These are phyloP conservation scores for Tetrax tetrax DNA, from an alignment of 2,113 vertebrate species.

Conservation along the genomic window DNA sequence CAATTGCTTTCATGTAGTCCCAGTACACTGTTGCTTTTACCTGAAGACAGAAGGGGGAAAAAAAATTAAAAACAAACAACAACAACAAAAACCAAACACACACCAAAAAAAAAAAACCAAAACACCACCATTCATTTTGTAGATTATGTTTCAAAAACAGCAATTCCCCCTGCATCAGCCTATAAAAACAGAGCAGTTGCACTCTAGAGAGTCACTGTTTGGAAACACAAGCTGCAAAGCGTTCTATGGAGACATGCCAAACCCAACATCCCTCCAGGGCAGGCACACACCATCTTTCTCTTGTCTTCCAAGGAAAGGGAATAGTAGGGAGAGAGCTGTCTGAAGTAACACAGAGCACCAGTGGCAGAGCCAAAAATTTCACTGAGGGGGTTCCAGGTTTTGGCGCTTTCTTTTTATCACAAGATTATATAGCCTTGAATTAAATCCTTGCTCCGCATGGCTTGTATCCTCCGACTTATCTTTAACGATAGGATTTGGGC, in stretches of 20 bases:
- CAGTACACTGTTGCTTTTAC: conserved; percentile 91
- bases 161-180: neutral
- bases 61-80: too few relatives aligned
- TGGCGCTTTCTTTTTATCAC: neutral
- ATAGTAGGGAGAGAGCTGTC: neutral
- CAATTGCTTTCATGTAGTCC: conserved; percentile 93
- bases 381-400: neutral
- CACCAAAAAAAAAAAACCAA: too few relatives aligned
- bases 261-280: neutral
- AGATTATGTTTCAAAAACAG: neutral
- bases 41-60: conserved; percentile 58
- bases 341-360: neutral
- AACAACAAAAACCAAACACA: too few relatives aligned
- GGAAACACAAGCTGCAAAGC: neutral
- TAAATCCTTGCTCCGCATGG: neutral
- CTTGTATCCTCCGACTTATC: neutral
- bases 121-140: neutral
- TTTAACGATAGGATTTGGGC: neutral
- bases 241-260: neutral
- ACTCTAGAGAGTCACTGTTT: neutral
- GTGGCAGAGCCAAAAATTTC: neutral
- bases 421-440: neutral
- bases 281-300: neutral
- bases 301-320: neutral
- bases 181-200: neutral